These are phyloP conservation scores for Carassius auratus DNA, from an alignment of 2,113 vertebrate species.

Conservation along the genomic window DNA sequence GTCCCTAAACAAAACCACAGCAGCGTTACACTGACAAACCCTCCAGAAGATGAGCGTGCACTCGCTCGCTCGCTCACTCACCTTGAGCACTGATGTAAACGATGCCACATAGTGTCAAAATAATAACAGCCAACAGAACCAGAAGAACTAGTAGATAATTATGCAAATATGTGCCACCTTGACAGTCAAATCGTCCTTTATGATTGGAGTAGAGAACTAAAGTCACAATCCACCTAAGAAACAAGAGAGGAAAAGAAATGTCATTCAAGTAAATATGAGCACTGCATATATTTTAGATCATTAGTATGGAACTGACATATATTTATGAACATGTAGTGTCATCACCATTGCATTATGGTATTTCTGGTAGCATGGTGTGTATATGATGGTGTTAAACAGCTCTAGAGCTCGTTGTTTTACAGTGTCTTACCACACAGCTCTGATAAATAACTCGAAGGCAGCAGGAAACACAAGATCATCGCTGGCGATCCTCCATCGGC, in stretches of 20 bases:
- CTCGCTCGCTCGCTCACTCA: conserved; percentile 59
- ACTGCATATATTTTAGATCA: not conserved
- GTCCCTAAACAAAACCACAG: conserved; percentile 77
- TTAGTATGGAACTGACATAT: not conserved
- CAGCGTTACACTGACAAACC: not conserved
- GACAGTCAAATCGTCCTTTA: conserved; percentile 81
- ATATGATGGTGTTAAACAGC: not conserved
- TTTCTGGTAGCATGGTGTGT: not conserved
- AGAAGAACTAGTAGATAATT: conserved; percentile 87
- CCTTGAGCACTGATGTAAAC: conserved; percentile 92
- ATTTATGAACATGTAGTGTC: not conserved
- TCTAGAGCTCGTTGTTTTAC: not conserved
- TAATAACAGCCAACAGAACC: conserved; percentile 83
- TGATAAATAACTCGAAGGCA: conserved; percentile 83
- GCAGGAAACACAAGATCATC: conserved; percentile 95
- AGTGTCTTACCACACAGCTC: conserved; percentile 82
- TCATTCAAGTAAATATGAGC: too few species aligned
- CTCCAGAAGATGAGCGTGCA: not conserved
- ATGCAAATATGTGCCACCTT: conserved; percentile 79
- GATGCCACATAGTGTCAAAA: conserved; percentile 81
- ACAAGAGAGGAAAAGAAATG: not conserved
- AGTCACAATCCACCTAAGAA: conserved; percentile 87
- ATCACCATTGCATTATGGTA: not conserved
- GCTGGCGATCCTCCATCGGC: conserved; percentile 93
- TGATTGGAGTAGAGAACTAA: conserved; percentile 82